phyloP scores from a whole-genome alignment of 1,140 invertebrate genomes.

The Drosophila triauraria region DNA sequence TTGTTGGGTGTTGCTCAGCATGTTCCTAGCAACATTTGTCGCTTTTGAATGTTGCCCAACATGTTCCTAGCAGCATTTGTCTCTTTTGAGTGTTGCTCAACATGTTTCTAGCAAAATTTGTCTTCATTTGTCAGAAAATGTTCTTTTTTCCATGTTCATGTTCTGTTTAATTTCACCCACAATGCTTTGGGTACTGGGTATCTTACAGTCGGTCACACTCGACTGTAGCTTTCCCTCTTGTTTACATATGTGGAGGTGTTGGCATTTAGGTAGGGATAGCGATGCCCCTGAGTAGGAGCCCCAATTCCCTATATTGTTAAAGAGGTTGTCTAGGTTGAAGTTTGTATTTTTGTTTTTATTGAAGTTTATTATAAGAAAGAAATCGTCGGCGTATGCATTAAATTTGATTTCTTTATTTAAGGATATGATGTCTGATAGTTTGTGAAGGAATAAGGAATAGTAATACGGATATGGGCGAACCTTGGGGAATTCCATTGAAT shows the following conservation, averaged over 20 bases:
- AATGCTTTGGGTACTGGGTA: too few relatives aligned
- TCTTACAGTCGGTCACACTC: too few relatives aligned
- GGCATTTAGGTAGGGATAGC: constrained; percentile 14
- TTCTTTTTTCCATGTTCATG: too few relatives aligned
- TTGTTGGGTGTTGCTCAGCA: too few relatives aligned
- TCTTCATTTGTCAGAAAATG: too few relatives aligned
- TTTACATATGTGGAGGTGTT: constrained; percentile 15
- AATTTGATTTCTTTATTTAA: constrained; percentile 18
- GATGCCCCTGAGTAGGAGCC: constrained; percentile 18
- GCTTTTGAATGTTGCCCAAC: too few relatives aligned
- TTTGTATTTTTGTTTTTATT: constrained; percentile 12
- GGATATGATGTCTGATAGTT: constrained; percentile 11
- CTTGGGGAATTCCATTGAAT: constrained; percentile 16
- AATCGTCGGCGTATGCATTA: constrained; percentile 17
- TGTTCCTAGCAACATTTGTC: too few relatives aligned
- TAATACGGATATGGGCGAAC: constrained; percentile 5
- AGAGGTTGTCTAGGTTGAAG: constrained; percentile 1
- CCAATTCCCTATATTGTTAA: not conserved
- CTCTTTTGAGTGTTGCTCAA: too few relatives aligned
- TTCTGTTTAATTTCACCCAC: too few relatives aligned
- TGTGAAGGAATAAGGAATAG: constrained; percentile 14
- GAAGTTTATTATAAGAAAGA: constrained; percentile 11
- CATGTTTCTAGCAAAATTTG: too few relatives aligned
- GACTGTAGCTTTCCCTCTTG: too few relatives aligned
- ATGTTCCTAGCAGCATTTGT: too few relatives aligned